These are phyloP conservation scores for Candoia aspera DNA, from an alignment of 2,113 vertebrate genomes.

Conservation along the genomic window DNA sequence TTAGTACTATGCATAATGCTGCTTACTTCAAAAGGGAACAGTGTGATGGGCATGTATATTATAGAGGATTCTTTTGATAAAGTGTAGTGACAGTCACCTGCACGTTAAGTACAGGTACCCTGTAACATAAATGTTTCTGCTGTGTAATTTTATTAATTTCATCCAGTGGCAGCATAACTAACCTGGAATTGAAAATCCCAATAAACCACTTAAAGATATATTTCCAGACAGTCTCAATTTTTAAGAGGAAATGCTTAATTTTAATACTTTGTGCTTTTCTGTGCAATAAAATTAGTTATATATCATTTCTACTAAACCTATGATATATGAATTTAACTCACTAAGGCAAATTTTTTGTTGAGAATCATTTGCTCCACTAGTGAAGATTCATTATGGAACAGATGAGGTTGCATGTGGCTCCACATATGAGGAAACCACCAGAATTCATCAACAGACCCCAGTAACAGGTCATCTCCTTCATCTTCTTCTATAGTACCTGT, in stretches of 20 bases:
- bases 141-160: background rate
- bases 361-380: conserved; percentile 98
- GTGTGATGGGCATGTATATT: background rate
- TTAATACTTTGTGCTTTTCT: background rate
- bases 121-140: background rate
- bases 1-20: background rate
- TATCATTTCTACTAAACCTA: background rate
- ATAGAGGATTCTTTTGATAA: background rate
- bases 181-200: background rate
- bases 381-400: conserved; percentile 95
- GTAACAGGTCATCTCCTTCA: conserved; percentile 87
- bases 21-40: background rate
- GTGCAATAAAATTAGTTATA: background rate
- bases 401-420: conserved; percentile 99
- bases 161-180: background rate
- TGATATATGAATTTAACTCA: conserved; percentile 71
- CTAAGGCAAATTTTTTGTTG: conserved; percentile 97
- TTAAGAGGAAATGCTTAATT: background rate
- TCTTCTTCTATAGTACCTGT: conserved; percentile 91
- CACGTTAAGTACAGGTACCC: background rate
- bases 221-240: background rate
- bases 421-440: conserved; percentile 99
- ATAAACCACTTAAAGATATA: conserved; percentile 11
- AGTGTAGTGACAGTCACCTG: background rate
- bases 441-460: conserved; percentile 91